Base-by-base conservation (phyloP, 2,797 vertebrate species). In the Gallinago stenura region DNA sequence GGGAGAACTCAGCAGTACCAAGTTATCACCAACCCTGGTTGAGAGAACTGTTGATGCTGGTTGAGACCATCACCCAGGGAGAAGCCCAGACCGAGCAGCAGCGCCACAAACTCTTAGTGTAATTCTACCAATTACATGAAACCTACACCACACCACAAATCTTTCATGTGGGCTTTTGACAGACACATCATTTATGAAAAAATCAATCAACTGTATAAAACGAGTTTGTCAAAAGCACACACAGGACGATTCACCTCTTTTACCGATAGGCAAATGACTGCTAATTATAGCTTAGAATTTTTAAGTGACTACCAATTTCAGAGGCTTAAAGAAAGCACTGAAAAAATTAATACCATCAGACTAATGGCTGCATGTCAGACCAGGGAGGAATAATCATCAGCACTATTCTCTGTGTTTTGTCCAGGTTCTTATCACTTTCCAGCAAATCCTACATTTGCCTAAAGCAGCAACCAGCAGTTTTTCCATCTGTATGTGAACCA, bases 101-200 rank as follows among this genome's bases (percentile, higher is more conserved):
- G 66, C 1, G 25, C 58, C 22, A 31, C 46, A 56, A 68, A 19
- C 56, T 8, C 75, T 37, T 2, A 7, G n/a, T 4, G 53, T 24
- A 37, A 30, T 22, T 28, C 26, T 2, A 13, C 2, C 41, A 37
- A 6, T 2, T 22, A 21, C 60, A 31, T 3, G 33, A 78, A 46
- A 25, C 45, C 45, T 50, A 3, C 20, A 37, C 1, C 53, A 11
- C 0, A 1, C 2, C 83, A 28, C 46, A 56, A 35, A 48, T 51
- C 31, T 26, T 30, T 30, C 75, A 45, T 0, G 0, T 0, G 43
- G 73, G 79, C 82, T 73, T 31, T 12, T 70, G 87, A 54, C 46
- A 56, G 64, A 53, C 11, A 37, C 25, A 26, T 71, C 31, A 12
- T 15, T 73, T 33, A 57, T 61, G 64, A 50, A 41, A 87, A 87